Conservation (phyloP, 2,888 invertebrate species). For the Teleiodes luculella region DNA sequence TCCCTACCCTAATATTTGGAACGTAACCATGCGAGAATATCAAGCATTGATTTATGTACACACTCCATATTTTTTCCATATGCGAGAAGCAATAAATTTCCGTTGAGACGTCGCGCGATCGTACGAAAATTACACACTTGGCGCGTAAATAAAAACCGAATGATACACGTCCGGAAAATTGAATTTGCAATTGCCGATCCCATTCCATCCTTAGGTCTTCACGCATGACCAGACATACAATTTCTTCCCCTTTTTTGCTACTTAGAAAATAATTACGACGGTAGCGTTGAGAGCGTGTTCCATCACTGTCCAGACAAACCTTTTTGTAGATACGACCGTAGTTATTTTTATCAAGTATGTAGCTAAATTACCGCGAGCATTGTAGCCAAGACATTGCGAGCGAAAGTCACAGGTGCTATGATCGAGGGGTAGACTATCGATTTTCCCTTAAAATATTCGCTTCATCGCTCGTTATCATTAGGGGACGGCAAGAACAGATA, state of each 20-base stretch:
- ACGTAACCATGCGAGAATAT: conserved; percentile 6
- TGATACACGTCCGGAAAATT: conserved; percentile 8
- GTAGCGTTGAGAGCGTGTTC: conserved; percentile 12
- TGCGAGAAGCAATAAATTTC: conserved; percentile 7
- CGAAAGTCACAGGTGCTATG: conserved; percentile 34
- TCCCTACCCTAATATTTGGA: conserved; percentile 9
- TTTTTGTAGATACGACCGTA: conserved; percentile 6
- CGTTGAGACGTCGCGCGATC: neutral
- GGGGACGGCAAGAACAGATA: conserved; percentile 43
- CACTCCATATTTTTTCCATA: conserved; percentile 5
- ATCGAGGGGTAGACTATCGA: conserved; percentile 34
- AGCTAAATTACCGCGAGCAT: conserved; percentile 2
- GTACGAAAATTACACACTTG: conserved; percentile 12
- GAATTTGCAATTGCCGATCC: conserved; percentile 9
- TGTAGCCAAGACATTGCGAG: conserved; percentile 5
- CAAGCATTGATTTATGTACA: conserved; percentile 9
- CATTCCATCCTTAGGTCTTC: neutral
- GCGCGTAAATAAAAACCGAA: conserved; percentile 12
- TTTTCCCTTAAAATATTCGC: conserved; percentile 45
- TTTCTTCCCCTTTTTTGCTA: conserved; percentile 1
- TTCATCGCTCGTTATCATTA: conserved; percentile 46
- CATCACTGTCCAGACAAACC: conserved; percentile 9
- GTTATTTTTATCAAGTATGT: conserved; percentile 10
- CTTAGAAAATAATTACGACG: conserved; percentile 6
- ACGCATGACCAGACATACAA: neutral